Evolutionary conservation across 1,140 invertebrate genomes (phyloP), one percentile per base, ranked within the genome.

Genomic region (Anastrepha obliqua): DNA sequence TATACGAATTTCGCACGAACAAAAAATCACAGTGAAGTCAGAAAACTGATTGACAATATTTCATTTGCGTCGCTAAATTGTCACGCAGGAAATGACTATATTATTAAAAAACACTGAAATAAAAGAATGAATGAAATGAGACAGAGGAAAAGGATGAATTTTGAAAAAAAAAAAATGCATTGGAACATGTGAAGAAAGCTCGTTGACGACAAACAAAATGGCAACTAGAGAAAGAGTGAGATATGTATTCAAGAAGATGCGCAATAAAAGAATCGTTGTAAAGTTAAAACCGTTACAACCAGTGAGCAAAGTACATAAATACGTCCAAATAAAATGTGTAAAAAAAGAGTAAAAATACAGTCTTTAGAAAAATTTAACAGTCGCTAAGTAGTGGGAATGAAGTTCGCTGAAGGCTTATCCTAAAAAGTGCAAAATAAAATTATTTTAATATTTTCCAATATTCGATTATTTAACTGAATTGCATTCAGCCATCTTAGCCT

Each of bases 1-100:
- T 88, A 93, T 93, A 89, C 90, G 93, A 88, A 93, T 93, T 87
- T 93, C 92, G 17, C 93, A 93, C 55, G 93, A 93, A 86, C 92
- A 93, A 88, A 93, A 93, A 88, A 89, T 91, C 47, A 85, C 91
- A 86, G 90, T 92, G 78, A 92, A 92, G 64, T 89, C 91, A 90
- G 91, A 92, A 89, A 92, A 92, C 89, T 92, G 91, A 92, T 91
- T 88, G 90, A 89, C 90, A 74, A 89, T 91, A 86, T 91, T 89
- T 89, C 87, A 90, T 74, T 86, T 86, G 15, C 85, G 85, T 42
- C 85, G 85, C 29, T 81, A 55, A 86, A 62, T 62, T 60, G 55
- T 2, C 6, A 20, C 67, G 9, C 74, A 8, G 42, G 44, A 81
- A 17, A 81, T 81, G n/a, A 13, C 4, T 3, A 17, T 20, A n/a